phyloP scores from a whole-genome alignment of 2,888 invertebrate species.

The Harpalus rubripes region DNA sequence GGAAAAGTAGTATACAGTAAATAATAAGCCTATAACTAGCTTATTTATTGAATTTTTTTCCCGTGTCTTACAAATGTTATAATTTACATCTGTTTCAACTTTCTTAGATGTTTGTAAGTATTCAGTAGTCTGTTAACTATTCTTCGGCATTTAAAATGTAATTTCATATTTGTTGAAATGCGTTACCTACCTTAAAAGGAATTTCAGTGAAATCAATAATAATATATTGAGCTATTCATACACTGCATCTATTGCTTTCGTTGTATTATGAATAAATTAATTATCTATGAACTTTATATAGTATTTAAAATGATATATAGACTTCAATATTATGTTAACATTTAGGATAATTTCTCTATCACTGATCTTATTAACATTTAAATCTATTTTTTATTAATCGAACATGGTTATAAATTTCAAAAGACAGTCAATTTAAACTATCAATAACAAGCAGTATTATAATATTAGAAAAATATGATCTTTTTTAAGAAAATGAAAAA shows the following conservation, averaged over 20 bases:
- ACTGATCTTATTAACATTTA: conserved; percentile 16
- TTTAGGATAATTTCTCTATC: conserved; percentile 36
- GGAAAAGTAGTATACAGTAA: background rate
- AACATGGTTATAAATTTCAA: background rate
- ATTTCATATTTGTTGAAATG: conserved; percentile 43
- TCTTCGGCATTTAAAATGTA: conserved; percentile 39
- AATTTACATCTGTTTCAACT: conserved; percentile 5
- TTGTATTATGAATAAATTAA: conserved; percentile 33
- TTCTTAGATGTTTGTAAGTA: background rate
- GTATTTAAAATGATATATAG: conserved; percentile 14
- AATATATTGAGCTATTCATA: conserved; percentile 51
- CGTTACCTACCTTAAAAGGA: conserved; percentile 26
- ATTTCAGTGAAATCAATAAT: conserved; percentile 52
- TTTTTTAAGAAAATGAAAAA: background rate
- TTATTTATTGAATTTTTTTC: conserved; percentile 10
- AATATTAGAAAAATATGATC: background rate
- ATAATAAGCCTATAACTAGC: background rate
- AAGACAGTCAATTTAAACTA: too few relatives aligned
- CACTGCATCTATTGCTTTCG: conserved; percentile 5
- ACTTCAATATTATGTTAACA: background rate
- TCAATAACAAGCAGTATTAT: background rate
- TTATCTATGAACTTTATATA: conserved; percentile 31
- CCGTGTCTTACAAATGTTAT: conserved; percentile 27
- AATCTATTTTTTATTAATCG: background rate
- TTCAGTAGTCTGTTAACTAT: conserved; percentile 18